Evolutionary conservation across 1,140 invertebrate genomes (phyloP).

Genomic region (Drosophila nebulosa): DNA sequence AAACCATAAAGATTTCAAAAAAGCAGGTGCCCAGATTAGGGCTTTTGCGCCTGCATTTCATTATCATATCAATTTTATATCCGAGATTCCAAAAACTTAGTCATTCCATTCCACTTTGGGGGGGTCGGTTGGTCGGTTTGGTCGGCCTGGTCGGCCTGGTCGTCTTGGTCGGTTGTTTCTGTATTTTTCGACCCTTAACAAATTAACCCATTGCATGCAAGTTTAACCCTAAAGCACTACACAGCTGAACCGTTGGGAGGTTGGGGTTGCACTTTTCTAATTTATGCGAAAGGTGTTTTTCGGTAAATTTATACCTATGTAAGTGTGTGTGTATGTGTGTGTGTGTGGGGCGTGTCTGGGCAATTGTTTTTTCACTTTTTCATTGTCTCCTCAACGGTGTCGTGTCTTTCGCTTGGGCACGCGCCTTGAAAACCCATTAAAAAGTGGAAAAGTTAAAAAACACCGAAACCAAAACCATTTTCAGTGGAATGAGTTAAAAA

Average conservation of each 20-base stretch:
- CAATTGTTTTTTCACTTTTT: constrained; percentile 60
- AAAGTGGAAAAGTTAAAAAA: constrained; percentile 21
- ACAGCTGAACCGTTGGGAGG: background rate
- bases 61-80: constrained; percentile 76
- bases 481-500: constrained; percentile 2
- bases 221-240: constrained; percentile 35
- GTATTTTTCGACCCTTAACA: constrained; percentile 60
- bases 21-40: constrained; percentile 74
- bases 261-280: constrained; percentile 56
- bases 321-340: constrained; percentile 18
- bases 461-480: background rate
- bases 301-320: constrained; percentile 62
- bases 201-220: constrained; percentile 76
- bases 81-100: constrained; percentile 63
- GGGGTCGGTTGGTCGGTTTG: background rate
- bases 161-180: background rate
- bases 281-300: constrained; percentile 78
- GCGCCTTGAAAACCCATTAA: constrained; percentile 65
- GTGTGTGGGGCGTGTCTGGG: constrained; percentile 56
- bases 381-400: constrained; percentile 27
- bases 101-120: constrained; percentile 19
- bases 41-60: constrained; percentile 44
- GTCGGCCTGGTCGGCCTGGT: background rate
- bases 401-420: constrained; percentile 40
- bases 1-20: constrained; percentile 74